Conservation (phyloP, 2,797 vertebrate genomes). For the Labeo calbasu region DNA sequence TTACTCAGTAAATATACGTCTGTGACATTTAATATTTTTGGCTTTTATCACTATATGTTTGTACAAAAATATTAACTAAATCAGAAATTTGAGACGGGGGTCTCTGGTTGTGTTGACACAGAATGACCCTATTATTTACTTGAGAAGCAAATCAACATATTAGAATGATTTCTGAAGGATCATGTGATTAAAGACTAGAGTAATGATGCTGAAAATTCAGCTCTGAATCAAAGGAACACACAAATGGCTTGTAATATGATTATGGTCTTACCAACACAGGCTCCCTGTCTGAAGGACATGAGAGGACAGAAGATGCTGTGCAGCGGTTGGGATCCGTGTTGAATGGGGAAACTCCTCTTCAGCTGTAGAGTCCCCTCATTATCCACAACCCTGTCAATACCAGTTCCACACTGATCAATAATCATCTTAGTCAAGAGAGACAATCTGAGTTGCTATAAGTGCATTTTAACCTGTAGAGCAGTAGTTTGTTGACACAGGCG, state of each 20-base stretch:
- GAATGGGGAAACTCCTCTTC: conserved; percentile 91
- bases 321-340: conserved; percentile 86
- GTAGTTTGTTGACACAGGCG: conserved; percentile 90
- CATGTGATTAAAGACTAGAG: too few relatives aligned
- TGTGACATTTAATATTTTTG: too few relatives aligned
- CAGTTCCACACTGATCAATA: neutral
- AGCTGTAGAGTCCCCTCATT: conserved; percentile 91
- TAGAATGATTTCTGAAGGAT: too few relatives aligned
- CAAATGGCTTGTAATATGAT: neutral
- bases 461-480: conserved; percentile 86
- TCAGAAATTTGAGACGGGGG: too few relatives aligned
- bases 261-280: conserved; percentile 87
- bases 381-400: conserved; percentile 85
- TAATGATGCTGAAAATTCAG: too few relatives aligned
- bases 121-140: too few relatives aligned
- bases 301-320: conserved; percentile 97
- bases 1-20: too few relatives aligned
- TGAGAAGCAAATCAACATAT: too few relatives aligned
- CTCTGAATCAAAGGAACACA: too few relatives aligned
- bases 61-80: too few relatives aligned
- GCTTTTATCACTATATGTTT: too few relatives aligned
- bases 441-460: neutral
- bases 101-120: too few relatives aligned
- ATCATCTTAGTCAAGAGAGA: neutral
- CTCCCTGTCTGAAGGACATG: conserved; percentile 96